Conservation (phyloP, 64 coral and sea anemone genomes). For the Porites australiensis region DNA sequence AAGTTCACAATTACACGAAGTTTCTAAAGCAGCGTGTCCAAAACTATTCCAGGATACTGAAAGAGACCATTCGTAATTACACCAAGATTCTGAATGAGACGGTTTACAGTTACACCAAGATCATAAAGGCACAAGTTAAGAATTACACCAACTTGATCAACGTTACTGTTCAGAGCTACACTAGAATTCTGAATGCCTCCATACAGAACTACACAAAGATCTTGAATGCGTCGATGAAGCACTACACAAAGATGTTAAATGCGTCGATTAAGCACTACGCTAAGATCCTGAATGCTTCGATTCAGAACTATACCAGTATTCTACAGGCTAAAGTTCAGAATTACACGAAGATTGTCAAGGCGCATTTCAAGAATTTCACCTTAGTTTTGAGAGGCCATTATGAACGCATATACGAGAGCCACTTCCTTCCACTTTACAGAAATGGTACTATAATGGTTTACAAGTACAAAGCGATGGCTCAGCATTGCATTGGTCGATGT, state of each 20-base stretch:
- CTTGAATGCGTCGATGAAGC: background rate
- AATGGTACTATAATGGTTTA: slow-evolving; percentile 37
- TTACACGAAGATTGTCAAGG: slow-evolving; percentile 33
- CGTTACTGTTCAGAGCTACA: slow-evolving; percentile 15
- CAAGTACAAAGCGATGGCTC: slow-evolving; percentile 54
- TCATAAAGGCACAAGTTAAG: slow-evolving; percentile 12
- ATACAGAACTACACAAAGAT: slow-evolving; percentile 15
- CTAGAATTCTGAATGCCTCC: background rate
- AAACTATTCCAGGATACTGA: background rate
- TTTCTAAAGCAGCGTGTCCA: background rate
- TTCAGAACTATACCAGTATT: slow-evolving; percentile 26
- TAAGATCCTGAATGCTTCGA: background rate
- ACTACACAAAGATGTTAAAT: background rate
- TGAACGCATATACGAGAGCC: slow-evolving; percentile 11
- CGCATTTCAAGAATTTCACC: slow-evolving; percentile 57
- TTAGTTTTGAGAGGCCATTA: slow-evolving; percentile 25
- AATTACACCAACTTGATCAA: slow-evolving; percentile 4
- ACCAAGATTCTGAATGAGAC: background rate
- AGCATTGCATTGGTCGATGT: slow-evolving; percentile 58
- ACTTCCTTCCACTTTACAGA: slow-evolving; percentile 9
- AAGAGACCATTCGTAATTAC: slow-evolving; percentile 1
- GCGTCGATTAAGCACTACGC: no score
- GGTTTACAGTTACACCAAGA: slow-evolving; percentile 47
- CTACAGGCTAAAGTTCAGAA: slow-evolving; percentile 15
- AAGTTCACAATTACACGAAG: background rate